A percentile compares a stretch with the other conserved stretches of the same genome.
phyloP scores from a whole-genome alignment of 2,113 vertebrate genomes.

The Tenebrosternarchus preto region DNA sequence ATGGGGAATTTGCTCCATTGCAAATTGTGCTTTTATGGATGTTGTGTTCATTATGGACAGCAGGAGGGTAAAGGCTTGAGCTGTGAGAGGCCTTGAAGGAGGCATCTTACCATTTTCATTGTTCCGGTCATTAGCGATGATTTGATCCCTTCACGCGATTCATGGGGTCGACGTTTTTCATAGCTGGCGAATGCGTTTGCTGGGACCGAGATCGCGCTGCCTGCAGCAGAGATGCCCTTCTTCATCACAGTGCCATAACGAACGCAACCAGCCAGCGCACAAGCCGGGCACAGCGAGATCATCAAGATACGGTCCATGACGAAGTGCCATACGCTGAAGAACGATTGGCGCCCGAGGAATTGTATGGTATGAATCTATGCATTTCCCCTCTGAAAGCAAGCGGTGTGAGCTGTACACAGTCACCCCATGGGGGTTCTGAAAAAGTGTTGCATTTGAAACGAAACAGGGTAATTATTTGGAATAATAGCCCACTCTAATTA shows the following conservation, averaged over 20 bases:
- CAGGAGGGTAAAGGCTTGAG: conserved; percentile 35
- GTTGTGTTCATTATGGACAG: conserved; percentile 46
- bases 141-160: conserved; percentile 17
- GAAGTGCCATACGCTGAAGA: background rate
- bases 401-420: background rate
- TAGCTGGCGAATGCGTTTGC: background rate
- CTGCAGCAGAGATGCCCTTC: conserved; percentile 4
- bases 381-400: background rate
- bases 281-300: background rate
- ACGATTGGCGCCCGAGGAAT: background rate
- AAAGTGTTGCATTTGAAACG: background rate
- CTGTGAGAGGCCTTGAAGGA: conserved; percentile 30
- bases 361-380: background rate
- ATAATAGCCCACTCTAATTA: background rate
- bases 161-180: background rate
- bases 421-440: background rate
- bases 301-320: background rate
- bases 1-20: conserved; percentile 48
- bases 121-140: conserved; percentile 40
- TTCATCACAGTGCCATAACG: background rate
- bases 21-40: conserved; percentile 49
- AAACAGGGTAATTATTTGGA: background rate
- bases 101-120: background rate
- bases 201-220: background rate
- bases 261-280: background rate